Evolutionary conservation across 2,888 invertebrate genomes (phyloP), one percentile per base, ranked within the genome.

Genomic region (Pelosia muscerda): DNA sequence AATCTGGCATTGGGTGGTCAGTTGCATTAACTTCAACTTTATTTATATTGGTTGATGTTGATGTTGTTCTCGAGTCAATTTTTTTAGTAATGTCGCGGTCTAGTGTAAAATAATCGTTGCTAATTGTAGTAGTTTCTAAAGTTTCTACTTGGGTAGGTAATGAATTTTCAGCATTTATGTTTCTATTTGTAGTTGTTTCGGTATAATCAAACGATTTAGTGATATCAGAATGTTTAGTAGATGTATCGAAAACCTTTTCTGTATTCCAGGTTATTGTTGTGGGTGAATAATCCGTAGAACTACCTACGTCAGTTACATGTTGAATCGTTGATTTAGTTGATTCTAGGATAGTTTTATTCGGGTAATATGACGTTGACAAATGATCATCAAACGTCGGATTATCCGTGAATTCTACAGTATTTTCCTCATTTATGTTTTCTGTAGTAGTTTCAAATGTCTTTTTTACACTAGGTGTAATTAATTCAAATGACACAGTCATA

Each of bases 111-210:
- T 54, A n/a, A 25, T 4, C 28, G 8, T n/a, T 26, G 3, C 8
- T 49, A 49, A 15, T 26, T 26, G 23, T n/a, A 34, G 65, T 31
- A 31, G 31, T 53, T 34, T 34, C 53, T 31, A 53, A 49, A 19
- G 19, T n/a, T 8, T 49, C n/a, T 49, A n/a, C 49, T 49, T 49
- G 49, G 9, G 26, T 61, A 23, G 10, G 25, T n/a, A 19, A 61
- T n/a, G 53, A 31, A 56, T 38, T 63, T 54, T 26, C 38, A 61
- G 23, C 28, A 56, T 11, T 22, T 28, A 22, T 69, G 31, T 62
- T 65, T 38, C 25, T 34, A 65, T 59, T 59, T 31, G 63, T 66
- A 66, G 61, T 56, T 42, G 26, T 64, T 57, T 66, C 19, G 25
- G 25, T 59, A 38, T 38, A 38, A 59, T 59, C 38, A 59, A 25